Evolutionary conservation across 2,797 vertebrate species (phyloP).

Genomic region (Pipistrellus pygmaeus): DNA sequence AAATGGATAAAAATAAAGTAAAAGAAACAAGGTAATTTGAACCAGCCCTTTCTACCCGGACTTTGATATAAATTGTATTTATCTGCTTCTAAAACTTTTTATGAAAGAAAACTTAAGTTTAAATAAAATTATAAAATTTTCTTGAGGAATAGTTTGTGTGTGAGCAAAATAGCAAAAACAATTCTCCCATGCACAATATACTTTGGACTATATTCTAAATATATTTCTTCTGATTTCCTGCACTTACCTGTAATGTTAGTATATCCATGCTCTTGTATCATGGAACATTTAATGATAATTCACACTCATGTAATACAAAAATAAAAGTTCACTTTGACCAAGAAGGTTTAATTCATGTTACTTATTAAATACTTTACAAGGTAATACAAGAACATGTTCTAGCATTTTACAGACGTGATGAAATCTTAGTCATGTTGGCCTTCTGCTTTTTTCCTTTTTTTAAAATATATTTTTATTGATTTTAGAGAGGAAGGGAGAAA

Average conservation of each 20-base stretch:
- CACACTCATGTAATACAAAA: not conserved
- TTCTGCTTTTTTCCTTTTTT: not conserved
- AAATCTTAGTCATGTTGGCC: slow-evolving; percentile 3
- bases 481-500: too few species aligned
- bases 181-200: not conserved
- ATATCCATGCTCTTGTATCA: not conserved
- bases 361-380: slow-evolving; percentile 45
- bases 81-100: slow-evolving; percentile 33
- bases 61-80: not conserved
- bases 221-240: slow-evolving; percentile 2
- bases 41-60: not conserved
- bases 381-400: slow-evolving; percentile 4
- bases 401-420: not conserved
- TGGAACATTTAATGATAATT: not conserved
- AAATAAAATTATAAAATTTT: slow-evolving; percentile 19
- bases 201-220: slow-evolving; percentile 8
- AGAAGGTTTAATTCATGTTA: slow-evolving; percentile 12
- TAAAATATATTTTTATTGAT: too few species aligned
- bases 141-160: slow-evolving; percentile 31
- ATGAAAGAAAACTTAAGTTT: slow-evolving; percentile 5
- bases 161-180: slow-evolving; percentile 37
- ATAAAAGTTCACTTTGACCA: slow-evolving; percentile 40
- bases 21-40: not conserved
- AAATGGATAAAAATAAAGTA: not conserved
- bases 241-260: slow-evolving; percentile 9